phyloP scores from a whole-genome alignment of 2,797 vertebrate genomes.

The Eidolon dupreanum region DNA sequence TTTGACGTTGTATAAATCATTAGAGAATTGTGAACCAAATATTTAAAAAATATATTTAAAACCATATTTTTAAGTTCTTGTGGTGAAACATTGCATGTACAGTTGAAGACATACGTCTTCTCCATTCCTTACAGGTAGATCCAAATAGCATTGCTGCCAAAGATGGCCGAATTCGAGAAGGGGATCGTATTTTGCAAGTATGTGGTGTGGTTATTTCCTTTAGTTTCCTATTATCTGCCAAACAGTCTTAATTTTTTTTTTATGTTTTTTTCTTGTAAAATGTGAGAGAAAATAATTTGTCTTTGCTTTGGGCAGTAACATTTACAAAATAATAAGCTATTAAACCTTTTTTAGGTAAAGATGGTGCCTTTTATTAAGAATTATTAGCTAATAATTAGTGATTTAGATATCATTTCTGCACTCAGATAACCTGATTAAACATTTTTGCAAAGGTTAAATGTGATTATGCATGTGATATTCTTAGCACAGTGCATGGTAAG shows the following conservation, averaged over 20 bases:
- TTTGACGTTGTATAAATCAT: background rate
- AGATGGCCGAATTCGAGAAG: conserved; percentile 96
- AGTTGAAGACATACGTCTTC: background rate
- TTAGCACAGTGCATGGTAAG: background rate
- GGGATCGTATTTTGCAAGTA: conserved; percentile 98
- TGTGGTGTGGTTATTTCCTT: conserved; percentile 68
- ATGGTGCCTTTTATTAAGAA: background rate
- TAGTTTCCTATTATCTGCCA: background rate
- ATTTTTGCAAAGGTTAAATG: background rate
- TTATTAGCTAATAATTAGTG: conserved; percentile 12
- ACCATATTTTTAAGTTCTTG: background rate
- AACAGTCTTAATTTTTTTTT: conserved; percentile 37
- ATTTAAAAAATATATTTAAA: background rate
- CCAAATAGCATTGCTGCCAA: conserved; percentile 96
- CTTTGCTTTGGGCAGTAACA: background rate
- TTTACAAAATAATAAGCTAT: background rate
- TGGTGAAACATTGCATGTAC: too few relatives aligned
- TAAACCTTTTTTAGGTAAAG: background rate
- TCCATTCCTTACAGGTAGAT: conserved; percentile 88
- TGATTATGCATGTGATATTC: background rate
- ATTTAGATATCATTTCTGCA: background rate
- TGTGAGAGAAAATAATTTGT: background rate
- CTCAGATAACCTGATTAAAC: background rate
- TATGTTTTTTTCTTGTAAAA: conserved; percentile 61
- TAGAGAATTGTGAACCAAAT: background rate